Evolutionary conservation across 2,888 invertebrate genomes (phyloP), one percentile per base, ranked within the genome.

Genomic region (Gastracanthus pulcherrimus): DNA sequence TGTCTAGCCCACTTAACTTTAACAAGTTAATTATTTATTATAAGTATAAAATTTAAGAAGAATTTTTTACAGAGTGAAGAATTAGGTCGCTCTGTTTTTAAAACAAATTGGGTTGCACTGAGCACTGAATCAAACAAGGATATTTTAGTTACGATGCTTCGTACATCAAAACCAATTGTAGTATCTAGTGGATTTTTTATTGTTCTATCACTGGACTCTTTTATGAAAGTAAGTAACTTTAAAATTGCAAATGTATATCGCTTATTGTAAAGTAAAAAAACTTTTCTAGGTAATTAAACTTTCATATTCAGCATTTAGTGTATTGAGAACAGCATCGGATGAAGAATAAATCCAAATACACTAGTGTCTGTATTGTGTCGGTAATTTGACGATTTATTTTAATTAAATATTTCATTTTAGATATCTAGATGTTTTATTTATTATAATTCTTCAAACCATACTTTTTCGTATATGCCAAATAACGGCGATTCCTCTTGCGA

Each of bases 281-380:
- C 38, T 26, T 26, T 9, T 41, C 11, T 6, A 82, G 82, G 58
- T 80, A 23, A 16, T 82, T 0, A 82, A 80, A 51, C 38, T 75
- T 16, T 82, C 79, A 11, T 82, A 77, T n/a, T 55, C 71, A 51
- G 80, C 69, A 5, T 82, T 80, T 0, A 82, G 62, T 36, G 41
- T 82, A 13, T 5, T 82, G 9, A 34, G 67, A 51, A n/a, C 16
- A 36, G 16, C 45, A 3, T 29, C 48, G 0, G 31, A 2, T 31
- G 45, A 31, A 13, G 13, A 19, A 55, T 19, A n/a, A n/a, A n/a
- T n/a, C n/a, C n/a, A n/a, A n/a, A n/a, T n/a, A n/a, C n/a, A n/a
- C n/a, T n/a, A n/a, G n/a, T n/a, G n/a, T n/a, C n/a, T n/a, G n/a
- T n/a, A n/a, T n/a, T n/a, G n/a, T n/a, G n/a, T 34, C 5, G n/a